Base-by-base conservation (phyloP, 2,797 vertebrate species). In the Aplochiton taeniatus region DNA sequence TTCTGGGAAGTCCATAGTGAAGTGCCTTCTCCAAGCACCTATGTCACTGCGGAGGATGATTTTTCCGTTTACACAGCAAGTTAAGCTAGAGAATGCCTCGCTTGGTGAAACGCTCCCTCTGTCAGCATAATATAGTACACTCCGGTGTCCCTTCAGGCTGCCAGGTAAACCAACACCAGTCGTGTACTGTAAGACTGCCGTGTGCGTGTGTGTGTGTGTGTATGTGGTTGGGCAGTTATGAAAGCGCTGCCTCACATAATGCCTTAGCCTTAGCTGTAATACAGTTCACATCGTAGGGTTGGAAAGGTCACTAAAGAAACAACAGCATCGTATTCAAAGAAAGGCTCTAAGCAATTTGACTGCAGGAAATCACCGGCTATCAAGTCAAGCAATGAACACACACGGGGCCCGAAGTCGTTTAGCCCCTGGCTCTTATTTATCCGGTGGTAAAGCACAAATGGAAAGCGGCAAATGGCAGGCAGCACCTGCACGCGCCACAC, bases 381-480 rank as follows among this genome's bases (percentile, higher is more conserved):
- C 66, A 72, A 72, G 68, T 57, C 66, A 59, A 63, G 51, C 65
- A 74, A 75, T 82, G 82, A 82, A 79, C 75, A 48, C 73, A 77
- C 73, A 67, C 31, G 31, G 58, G 44, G 73, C 65, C 64, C 67
- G 53, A 14, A 65, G 70, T 73, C 63, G 10, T 66, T 67, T 51
- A 69, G 60, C 70, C 75, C 74, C 11, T 68, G 76, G 78, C 70
- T 78, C 61, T 79, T 85, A 85, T 85, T 87, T 83, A 80, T 88
- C 63, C 77, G 58, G 76, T 74, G 68, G 75, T 73, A 81, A 76
- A 83, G 76, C 71, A 77, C 73, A 86, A 89, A 88, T 81, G 73
- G 80, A 83, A 82, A 83, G 67, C 68, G 55, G 55, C 66, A 84
- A 87, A 86, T 81, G 76, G 78, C 77, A 69, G 76, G 56, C 48